Conservation (phyloP, 2,113 vertebrate species). For the Ophthalmolycus amberensis region DNA sequence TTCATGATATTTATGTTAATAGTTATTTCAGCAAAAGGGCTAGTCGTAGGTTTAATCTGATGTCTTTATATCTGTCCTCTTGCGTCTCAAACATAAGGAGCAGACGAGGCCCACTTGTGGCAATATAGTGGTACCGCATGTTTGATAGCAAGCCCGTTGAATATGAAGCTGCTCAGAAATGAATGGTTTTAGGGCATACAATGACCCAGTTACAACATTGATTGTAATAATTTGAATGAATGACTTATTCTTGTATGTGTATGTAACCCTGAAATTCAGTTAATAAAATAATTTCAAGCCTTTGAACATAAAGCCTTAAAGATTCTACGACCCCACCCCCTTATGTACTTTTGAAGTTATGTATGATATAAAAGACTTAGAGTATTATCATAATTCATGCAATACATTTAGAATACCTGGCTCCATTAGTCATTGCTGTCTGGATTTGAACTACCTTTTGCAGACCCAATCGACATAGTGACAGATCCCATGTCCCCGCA, state of each 20-base stretch:
- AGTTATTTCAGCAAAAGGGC: slow-evolving; percentile 1
- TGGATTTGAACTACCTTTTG: slow-evolving; percentile 34
- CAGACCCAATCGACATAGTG: slow-evolving; percentile 97
- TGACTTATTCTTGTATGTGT: not conserved
- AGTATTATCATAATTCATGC: not conserved
- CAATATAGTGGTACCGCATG: slow-evolving; percentile 36
- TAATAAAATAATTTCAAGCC: slow-evolving; percentile 16
- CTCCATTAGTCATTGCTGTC: slow-evolving; percentile 5
- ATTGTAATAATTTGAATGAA: slow-evolving; percentile 39
- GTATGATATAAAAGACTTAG: not conserved
- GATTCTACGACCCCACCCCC: not conserved
- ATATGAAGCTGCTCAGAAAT: slow-evolving; percentile 29
- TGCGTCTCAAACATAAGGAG: slow-evolving; percentile 14
- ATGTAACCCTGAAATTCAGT: slow-evolving; percentile 2
- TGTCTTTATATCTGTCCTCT: not conserved
- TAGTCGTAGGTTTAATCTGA: not conserved
- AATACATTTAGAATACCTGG: slow-evolving; percentile 2
- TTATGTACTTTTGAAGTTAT: not conserved
- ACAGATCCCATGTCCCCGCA: slow-evolving; percentile 92
- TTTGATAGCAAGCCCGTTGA: slow-evolving; percentile 8
- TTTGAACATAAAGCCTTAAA: slow-evolving; percentile 26
- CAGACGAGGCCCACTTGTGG: slow-evolving; percentile 67
- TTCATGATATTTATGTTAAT: not conserved
- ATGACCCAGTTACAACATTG: slow-evolving; percentile 37
- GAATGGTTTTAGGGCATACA: slow-evolving; percentile 13